Conservation (phyloP, 64 coral and sea anemone genomes). For the Acropora yongei region DNA sequence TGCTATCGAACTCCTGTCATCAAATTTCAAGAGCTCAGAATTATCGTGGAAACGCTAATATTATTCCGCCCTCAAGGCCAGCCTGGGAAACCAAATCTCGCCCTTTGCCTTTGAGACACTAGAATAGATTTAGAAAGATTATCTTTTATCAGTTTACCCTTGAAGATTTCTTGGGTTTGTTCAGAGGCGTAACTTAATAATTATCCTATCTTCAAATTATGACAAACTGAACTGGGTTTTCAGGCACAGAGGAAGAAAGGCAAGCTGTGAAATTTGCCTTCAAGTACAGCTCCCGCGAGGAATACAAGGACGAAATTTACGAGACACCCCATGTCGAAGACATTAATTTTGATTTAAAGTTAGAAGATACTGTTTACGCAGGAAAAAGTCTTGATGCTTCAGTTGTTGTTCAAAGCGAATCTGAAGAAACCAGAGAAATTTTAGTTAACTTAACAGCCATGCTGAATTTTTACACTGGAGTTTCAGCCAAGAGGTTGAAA, state of each 20-base stretch:
- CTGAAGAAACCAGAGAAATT: conserved; percentile 37
- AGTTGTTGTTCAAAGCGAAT: conserved; percentile 39
- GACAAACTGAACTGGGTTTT: not conserved
- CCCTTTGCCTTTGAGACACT: too few relatives aligned
- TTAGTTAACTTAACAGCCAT: conserved; percentile 26
- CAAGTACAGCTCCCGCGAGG: conserved; percentile 45
- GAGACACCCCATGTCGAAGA: not conserved
- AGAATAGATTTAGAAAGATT: too few relatives aligned
- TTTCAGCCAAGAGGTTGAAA: conserved; percentile 21
- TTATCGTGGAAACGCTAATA: too few relatives aligned
- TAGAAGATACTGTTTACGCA: not conserved
- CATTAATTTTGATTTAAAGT: conserved; percentile 22
- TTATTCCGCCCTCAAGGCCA: too few relatives aligned
- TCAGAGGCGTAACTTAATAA: not conserved
- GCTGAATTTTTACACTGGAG: conserved; percentile 56
- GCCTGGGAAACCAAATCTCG: too few relatives aligned
- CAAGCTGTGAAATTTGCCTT: conserved; percentile 48
- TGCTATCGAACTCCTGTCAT: too few relatives aligned
- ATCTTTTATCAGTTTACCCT: too few relatives aligned
- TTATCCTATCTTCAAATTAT: not conserved
- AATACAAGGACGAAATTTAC: conserved; percentile 67
- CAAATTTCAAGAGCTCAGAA: too few relatives aligned
- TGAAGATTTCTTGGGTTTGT: too few relatives aligned
- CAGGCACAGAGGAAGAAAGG: conserved; percentile 60
- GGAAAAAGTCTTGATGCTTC: conserved; percentile 36